phyloP scores from a whole-genome alignment of 1,140 invertebrate species.

The Notospermus geniculatus region DNA sequence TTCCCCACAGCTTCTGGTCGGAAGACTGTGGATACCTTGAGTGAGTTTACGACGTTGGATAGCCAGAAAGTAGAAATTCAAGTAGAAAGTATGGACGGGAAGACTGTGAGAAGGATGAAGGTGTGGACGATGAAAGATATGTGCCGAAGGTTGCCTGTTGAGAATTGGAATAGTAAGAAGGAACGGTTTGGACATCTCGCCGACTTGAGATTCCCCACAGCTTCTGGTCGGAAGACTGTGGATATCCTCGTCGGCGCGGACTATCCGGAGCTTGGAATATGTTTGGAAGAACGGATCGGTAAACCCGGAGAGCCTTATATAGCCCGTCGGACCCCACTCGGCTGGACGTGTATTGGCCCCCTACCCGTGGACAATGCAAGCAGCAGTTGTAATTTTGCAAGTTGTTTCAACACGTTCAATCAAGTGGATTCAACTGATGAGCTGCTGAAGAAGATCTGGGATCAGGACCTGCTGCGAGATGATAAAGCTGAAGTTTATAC shows the following conservation, averaged over 20 bases:
- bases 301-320: constrained; percentile 13
- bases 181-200: background rate
- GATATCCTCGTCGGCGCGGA: background rate
- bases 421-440: background rate
- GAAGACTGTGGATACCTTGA: background rate
- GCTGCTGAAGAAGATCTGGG: background rate
- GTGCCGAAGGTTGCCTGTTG: background rate
- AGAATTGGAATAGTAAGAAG: background rate
- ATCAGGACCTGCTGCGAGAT: background rate
- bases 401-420: background rate
- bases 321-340: constrained; percentile 14
- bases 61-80: background rate
- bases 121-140: background rate
- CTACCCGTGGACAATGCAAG: background rate
- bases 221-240: background rate
- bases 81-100: background rate
- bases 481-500: background rate
- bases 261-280: background rate
- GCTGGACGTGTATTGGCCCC: constrained; percentile 14
- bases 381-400: background rate
- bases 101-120: background rate
- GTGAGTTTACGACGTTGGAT: no score
- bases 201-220: constrained; percentile 1
- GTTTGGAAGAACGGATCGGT: background rate
- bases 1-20: no score